Evolutionary conservation across 2,888 invertebrate species (phyloP).

Genomic region (Chrysolina americana): DNA sequence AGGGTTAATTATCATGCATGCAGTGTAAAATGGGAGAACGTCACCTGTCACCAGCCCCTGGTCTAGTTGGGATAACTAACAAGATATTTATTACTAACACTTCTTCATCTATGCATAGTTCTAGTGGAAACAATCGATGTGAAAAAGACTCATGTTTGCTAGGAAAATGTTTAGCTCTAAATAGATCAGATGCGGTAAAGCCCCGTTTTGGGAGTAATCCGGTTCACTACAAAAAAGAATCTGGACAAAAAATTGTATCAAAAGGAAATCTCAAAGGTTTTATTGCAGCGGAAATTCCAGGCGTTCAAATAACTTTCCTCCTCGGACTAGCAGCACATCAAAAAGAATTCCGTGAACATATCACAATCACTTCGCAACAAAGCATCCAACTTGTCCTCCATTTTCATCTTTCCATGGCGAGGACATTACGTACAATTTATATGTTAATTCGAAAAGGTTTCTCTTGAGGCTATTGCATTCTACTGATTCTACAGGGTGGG

Average conservation of each 20-base stretch:
- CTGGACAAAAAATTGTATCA: background rate
- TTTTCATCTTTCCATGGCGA: constrained; percentile 59
- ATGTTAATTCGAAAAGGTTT: constrained; percentile 61
- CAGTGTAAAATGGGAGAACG: no score
- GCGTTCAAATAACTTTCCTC: constrained; percentile 12
- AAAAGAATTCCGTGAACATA: constrained; percentile 45
- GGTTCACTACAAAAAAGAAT: no score
- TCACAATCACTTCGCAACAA: constrained; percentile 53
- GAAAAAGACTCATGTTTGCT: no score
- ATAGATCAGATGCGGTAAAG: no score
- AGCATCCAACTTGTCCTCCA: constrained; percentile 53
- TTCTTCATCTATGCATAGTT: no score
- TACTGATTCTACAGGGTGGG: constrained; percentile 50
- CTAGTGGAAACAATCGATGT: no score
- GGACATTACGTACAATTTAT: constrained; percentile 62
- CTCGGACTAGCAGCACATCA: constrained; percentile 36
- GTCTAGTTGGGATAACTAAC: no score
- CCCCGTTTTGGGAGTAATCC: no score
- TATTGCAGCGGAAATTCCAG: background rate
- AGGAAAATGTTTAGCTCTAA: no score
- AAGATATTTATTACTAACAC: no score
- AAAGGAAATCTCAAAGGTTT: background rate
- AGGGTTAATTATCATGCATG: no score
- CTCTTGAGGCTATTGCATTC: constrained; percentile 50
- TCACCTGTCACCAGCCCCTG: no score